Base-by-base conservation (phyloP, 1,140 invertebrate species). In the Phenacoccus solenopsis region DNA sequence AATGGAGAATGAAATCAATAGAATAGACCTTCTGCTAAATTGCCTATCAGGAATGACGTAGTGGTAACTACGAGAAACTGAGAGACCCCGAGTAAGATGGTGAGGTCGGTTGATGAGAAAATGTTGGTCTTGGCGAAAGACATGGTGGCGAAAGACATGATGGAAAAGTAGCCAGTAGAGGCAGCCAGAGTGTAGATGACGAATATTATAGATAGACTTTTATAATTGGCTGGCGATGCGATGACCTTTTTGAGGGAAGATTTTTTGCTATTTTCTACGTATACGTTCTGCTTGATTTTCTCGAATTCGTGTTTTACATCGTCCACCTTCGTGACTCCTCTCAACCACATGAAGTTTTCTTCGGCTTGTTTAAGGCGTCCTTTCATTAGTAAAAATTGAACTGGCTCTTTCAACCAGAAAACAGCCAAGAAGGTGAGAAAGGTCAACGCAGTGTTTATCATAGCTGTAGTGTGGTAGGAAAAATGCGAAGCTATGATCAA, bases 361-460 rank as follows among this genome's bases (percentile, higher is more conserved):
- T 84, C 76, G 0, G 91, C 91, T 3, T 86, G 84, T 4, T 83
- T 78, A 35, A 81, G 81, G 25, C 83, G 80, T 75, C 83, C 81
- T 74, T 83, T 83, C 3, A 79, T 78, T 0, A 90, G 78, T 30
- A 87, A 79, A 73, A 84, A 90, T 69, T 85, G 86, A 0, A 93
- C 92, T 38, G 89, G 88, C 76, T 95, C 93, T 0, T 91, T 91
- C 81, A 93, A 87, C 59, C 86, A 84, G n/a, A 84, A 70, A 78
- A 89, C 88, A 73, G 87, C 85, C 0, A 83, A 70, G 0, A 89
- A 74, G 77, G 90, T 88, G 0, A 85, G 28, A 1, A 85, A 74
- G 0, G 87, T 86, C 38, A 88, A 75, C 0, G 79, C 78, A 1
- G 85, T 78, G 72, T 87, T 87, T 0, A 84, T 77, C 70, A 88